Conservation (phyloP, 2,888 invertebrate species). For the Athalia rosae region DNA sequence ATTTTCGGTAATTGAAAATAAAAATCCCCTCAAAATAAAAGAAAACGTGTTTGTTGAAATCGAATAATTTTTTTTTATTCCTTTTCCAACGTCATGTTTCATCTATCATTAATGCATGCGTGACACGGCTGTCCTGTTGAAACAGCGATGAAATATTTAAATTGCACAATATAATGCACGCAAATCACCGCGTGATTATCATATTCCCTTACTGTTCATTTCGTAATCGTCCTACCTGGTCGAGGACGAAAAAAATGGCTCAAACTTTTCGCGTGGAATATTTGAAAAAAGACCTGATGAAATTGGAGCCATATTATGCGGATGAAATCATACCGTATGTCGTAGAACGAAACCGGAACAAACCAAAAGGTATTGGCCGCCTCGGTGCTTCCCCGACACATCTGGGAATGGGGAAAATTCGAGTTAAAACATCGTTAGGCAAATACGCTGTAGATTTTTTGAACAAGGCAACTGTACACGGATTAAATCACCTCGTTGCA, state of each 20-base stretch:
- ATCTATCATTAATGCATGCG: too few species aligned
- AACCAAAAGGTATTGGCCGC: conserved; percentile 16
- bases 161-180: too few species aligned
- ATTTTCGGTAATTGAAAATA: too few species aligned
- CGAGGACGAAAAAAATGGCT: not conserved
- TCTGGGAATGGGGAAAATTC: conserved; percentile 59
- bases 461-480: conserved; percentile 59
- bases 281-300: not conserved
- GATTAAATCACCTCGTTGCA: conserved; percentile 62
- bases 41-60: too few species aligned
- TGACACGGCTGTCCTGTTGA: too few species aligned
- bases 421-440: conserved; percentile 52
- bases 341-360: conserved; percentile 15
- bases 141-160: too few species aligned
- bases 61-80: too few species aligned
- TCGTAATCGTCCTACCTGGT: not conserved
- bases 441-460: conserved; percentile 60
- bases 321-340: conserved; percentile 8
- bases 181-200: not conserved
- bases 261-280: conserved; percentile 17
- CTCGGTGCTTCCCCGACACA: conserved; percentile 10
- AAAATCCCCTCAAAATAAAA: too few species aligned
- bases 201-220: not conserved
- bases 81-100: too few species aligned
- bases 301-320: conserved; percentile 2